Evolutionary conservation across 2,113 vertebrate genomes (phyloP).

Genomic region (Chamaetylas fuelleborni): DNA sequence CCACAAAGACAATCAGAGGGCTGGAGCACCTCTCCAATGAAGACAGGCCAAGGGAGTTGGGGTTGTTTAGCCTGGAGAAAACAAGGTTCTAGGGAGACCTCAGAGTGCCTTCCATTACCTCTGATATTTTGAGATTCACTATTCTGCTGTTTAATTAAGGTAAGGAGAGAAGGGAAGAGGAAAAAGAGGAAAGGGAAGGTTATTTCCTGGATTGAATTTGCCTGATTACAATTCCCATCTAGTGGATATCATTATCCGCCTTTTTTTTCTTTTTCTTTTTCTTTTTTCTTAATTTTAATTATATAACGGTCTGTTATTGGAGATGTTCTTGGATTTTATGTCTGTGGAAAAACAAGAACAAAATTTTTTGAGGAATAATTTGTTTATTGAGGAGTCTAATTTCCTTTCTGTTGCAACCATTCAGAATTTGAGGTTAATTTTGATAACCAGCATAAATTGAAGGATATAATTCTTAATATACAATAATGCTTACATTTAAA

Average conservation of each 20-base stretch:
- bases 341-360: not conserved
- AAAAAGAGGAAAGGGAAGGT: not conserved
- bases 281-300: not conserved
- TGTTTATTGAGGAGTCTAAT: not conserved
- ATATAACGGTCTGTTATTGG: not conserved
- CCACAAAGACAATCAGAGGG: not conserved
- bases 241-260: not conserved
- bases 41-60: accelerated
- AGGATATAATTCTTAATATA: not conserved
- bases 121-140: not conserved
- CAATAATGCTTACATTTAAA: not conserved
- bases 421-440: not conserved
- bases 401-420: not conserved
- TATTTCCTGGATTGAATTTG: not conserved
- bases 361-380: not conserved
- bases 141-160: not conserved
- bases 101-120: not conserved
- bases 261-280: too few species aligned
- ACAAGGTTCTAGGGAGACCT: not conserved
- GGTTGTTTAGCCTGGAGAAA: not conserved
- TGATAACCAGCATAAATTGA: accelerated
- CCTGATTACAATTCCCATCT: not conserved
- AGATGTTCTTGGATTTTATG: not conserved
- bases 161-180: not conserved
- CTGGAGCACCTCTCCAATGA: not conserved